Evolutionary conservation across 2,888 invertebrate genomes (phyloP).

Genomic region (Drosophila birchii): DNA sequence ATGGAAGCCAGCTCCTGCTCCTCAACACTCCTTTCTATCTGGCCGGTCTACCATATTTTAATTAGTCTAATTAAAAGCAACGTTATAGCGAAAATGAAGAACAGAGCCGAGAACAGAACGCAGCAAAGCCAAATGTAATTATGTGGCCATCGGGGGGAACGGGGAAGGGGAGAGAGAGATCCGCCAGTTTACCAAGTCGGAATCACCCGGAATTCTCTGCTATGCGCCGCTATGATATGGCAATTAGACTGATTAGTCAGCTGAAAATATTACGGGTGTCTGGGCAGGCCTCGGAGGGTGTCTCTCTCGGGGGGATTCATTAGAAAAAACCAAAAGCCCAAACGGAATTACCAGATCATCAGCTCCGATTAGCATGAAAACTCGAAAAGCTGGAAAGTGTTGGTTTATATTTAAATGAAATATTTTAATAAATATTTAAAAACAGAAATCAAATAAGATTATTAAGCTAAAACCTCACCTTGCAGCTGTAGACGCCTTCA

Average conservation of each 20-base stretch:
- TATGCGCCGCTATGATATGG: constrained; percentile 46
- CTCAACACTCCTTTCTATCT: constrained; percentile 16
- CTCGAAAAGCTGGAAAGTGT: neutral
- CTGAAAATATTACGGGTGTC: constrained; percentile 34
- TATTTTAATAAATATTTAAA: too few relatives aligned
- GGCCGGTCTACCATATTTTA: constrained; percentile 44
- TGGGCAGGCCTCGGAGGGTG: constrained; percentile 8
- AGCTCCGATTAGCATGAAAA: constrained; percentile 7
- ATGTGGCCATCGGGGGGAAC: constrained; percentile 41
- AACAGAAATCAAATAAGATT: too few relatives aligned
- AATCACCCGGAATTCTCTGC: constrained; percentile 5
- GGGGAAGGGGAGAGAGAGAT: neutral
- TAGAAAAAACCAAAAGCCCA: neutral
- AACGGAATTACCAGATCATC: constrained; percentile 22
- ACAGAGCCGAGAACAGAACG: constrained; percentile 27
- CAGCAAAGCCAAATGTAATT: constrained; percentile 57
- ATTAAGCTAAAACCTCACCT: constrained; percentile 83
- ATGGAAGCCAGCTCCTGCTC: constrained; percentile 3
- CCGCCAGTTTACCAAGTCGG: constrained; percentile 7
- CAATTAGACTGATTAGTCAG: constrained; percentile 70
- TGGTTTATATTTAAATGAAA: neutral
- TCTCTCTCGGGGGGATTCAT: neutral
- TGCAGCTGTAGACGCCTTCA: constrained; percentile 92
- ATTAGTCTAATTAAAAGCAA: constrained; percentile 52
- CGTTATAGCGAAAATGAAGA: constrained; percentile 37